Evolutionary conservation across 2,113 vertebrate genomes (phyloP), one percentile per base, ranked within the genome.

Genomic region (Amia ocellicauda): DNA sequence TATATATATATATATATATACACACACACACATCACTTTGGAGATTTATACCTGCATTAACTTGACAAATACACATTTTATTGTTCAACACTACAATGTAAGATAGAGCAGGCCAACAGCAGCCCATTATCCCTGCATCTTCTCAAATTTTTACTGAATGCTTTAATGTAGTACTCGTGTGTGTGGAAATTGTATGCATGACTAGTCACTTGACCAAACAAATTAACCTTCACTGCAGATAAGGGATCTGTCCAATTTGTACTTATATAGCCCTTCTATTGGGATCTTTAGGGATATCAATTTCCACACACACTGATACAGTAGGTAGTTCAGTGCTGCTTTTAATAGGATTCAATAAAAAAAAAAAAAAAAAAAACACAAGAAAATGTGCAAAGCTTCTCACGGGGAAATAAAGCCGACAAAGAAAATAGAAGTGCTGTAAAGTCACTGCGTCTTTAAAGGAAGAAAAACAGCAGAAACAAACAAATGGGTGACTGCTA

Each of bases 231-330:
- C 36, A 17, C 11, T 43, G 62, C 51, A 43, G 51, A 55, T 54
- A 28, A 16, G 19, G 40, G 9, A 50, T 42, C 20, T 26, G 43
- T 36, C 26, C 43, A 4, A 63, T 63, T 43, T 28, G 51, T 20
- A 19, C 22, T 17, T 29, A 52, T 23, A 41, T 47, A 17, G 9
- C 23, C 43, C 40, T 64, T 42, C 43, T 53, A 53, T 47, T 60
- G 49, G 61, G 19, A 56, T 56, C 56, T 64, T 57, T 57, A 20
- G 55, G 41, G 51, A 56, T 24, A 47, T 36, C 52, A 57, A 45
- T 56, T 56, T 43, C 53, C 20, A 20, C 57, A 43, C 2, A 4
- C 20, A 42, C 20, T 59, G 57, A 42, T 17, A 56, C 31, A 40
- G 22, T 22, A 19, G 22, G 16, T 13, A 23, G 36, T 31, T 56